Evolutionary conservation across 2,113 vertebrate genomes (phyloP), one percentile per base, ranked within the genome.

Genomic region (Rhodinocichla rosea): DNA sequence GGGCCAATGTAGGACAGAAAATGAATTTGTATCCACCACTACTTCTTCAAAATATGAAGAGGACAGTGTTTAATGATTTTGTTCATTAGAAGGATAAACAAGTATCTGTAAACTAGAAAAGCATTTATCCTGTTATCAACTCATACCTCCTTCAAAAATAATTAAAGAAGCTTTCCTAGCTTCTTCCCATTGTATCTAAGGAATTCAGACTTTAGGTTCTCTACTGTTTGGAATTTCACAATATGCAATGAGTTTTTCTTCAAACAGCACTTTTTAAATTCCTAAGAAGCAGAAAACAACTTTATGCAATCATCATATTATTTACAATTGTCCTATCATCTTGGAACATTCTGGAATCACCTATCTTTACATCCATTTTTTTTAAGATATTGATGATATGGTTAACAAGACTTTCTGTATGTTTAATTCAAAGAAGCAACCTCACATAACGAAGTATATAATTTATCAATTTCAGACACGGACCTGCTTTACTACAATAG

Each of bases 11-110:
- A 11, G 22, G 24, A 11, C 35, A 83, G 40, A 69, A 83, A 85
- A 87, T 13, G 1, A 65, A 55, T 32, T 55, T 1, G 0, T 23
- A 68, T 39, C 69, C 21, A 52, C 9, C 2, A 2, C 19, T 55
- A 30, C 21, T 42, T 80, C 45, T 80, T 64, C 33, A 33, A 87
- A 91, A 47, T 17, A 55, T 16, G 6, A 71, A 71, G 12, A 39
- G 9, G 14, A 27, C 42, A 62, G 5, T 33, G 13, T 60, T 77
- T 17, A 81, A 73, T 27, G 5, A 40, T 42, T 50, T 39, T 83
- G 10, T 27, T 62, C 26, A 53, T 49, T 70, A 3, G 5, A 85
- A 75, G 13, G 50, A 26, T 28, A 55, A 94, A 45, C 10, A 69
- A 42, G 10, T 12, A 77, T 17, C 14, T 44, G 16, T 62, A 95